phyloP scores from a whole-genome alignment of 2,113 vertebrate genomes.

The Callorhinus ursinus region DNA sequence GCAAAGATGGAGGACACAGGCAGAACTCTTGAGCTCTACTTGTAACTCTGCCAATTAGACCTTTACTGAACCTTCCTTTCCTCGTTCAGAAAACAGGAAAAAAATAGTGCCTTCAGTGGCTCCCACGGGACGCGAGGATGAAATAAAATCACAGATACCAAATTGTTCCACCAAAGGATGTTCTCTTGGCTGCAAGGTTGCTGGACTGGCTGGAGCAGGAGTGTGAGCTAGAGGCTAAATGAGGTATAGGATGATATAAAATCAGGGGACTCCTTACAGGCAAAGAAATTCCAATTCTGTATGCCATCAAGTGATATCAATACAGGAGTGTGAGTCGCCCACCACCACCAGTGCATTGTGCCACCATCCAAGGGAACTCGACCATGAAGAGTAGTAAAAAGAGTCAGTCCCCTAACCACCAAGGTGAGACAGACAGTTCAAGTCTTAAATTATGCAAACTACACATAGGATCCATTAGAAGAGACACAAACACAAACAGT shows the following conservation, averaged over 20 bases:
- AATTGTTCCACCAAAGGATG: not conserved
- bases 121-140: not conserved
- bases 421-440: not conserved
- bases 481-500: slow-evolving; percentile 59
- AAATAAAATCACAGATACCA: not conserved
- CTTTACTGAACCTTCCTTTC: not conserved
- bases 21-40: not conserved
- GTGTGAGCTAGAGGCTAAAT: not conserved
- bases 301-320: not conserved
- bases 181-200: not conserved
- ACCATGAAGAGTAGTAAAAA: not conserved
- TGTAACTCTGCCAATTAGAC: not conserved
- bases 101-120: not conserved
- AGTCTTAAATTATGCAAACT: slow-evolving; percentile 29
- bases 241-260: not conserved
- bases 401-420: no score
- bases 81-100: not conserved
- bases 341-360: not conserved
- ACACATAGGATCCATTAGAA: slow-evolving; percentile 45
- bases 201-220: not conserved
- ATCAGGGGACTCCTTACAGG: not conserved
- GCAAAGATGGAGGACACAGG: not conserved
- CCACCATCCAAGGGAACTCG: not conserved
- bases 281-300: not conserved
- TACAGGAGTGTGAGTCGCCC: not conserved